phyloP scores from a whole-genome alignment of 2,888 invertebrate species.

The Hedychridium roseum region DNA sequence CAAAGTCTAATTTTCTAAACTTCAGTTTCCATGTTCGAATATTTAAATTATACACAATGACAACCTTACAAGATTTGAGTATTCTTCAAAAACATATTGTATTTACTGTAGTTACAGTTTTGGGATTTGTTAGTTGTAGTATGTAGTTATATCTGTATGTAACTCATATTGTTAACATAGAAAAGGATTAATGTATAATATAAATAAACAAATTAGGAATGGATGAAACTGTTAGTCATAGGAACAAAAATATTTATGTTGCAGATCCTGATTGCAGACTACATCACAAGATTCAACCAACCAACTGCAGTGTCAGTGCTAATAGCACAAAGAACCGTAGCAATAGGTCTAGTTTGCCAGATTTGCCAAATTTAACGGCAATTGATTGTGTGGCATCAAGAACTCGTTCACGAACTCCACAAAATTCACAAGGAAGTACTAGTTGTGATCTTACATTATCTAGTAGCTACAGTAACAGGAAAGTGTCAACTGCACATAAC shows the following conservation, averaged over 20 bases:
- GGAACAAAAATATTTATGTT: no score
- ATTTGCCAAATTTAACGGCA: constrained; percentile 51
- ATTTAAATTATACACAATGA: no score
- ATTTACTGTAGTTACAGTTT: no score
- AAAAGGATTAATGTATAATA: no score
- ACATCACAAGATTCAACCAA: constrained; percentile 52
- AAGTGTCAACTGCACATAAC: constrained; percentile 39
- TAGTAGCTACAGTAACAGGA: constrained; percentile 46
- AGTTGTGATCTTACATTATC: constrained; percentile 47
- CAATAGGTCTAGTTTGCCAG: constrained; percentile 45
- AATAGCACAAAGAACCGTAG: constrained; percentile 50
- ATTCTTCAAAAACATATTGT: no score
- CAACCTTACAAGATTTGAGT: no score
- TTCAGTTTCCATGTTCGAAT: not conserved
- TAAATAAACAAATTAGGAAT: no score
- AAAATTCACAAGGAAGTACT: constrained; percentile 50
- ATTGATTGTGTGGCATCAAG: constrained; percentile 60
- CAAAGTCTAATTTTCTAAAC: not conserved
- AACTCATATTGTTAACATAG: no score
- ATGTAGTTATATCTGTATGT: no score
- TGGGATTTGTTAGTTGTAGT: no score
- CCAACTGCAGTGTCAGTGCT: constrained; percentile 44
- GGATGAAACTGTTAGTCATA: no score
- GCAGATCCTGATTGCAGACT: constrained; percentile 57
- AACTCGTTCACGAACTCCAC: constrained; percentile 60